phyloP scores from a whole-genome alignment of 2,797 vertebrate species.

The Gymnodraco acuticeps region DNA sequence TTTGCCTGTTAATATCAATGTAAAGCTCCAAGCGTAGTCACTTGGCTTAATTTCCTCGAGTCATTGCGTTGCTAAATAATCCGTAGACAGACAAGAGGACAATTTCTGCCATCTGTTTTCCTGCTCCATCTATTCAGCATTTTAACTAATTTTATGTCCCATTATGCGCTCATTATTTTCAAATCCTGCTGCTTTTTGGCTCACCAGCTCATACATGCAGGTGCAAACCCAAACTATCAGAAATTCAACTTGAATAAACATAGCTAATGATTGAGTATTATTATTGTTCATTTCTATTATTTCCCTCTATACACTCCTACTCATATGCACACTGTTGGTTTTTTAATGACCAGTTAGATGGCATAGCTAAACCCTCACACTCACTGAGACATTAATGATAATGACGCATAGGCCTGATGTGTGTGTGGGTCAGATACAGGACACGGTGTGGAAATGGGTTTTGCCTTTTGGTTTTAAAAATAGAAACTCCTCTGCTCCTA shows the following conservation, averaged over 20 bases:
- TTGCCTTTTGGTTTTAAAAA: conserved; percentile 57
- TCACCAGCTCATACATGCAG: conserved; percentile 26
- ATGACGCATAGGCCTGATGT: conserved; percentile 8
- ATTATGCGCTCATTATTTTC: conserved; percentile 60
- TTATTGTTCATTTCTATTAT: neutral
- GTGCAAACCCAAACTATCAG: conserved; percentile 29
- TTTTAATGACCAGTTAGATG: conserved; percentile 45
- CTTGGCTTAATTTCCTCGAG: neutral
- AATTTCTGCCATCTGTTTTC: conserved; percentile 20
- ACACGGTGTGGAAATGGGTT: conserved; percentile 36
- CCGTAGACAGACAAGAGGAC: neutral
- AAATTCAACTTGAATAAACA: conserved; percentile 34
- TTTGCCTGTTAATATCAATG: neutral
- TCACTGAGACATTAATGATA: conserved; percentile 34
- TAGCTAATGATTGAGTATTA: conserved; percentile 24
- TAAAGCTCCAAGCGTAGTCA: neutral
- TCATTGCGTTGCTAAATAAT: conserved; percentile 9
- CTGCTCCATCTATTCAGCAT: conserved; percentile 12
- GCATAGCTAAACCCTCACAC: conserved; percentile 11
- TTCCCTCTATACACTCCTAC: neutral
- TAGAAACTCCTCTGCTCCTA: conserved; percentile 55
- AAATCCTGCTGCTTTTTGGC: conserved; percentile 38
- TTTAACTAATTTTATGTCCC: conserved; percentile 37
- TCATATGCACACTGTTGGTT: neutral
- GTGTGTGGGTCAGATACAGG: conserved; percentile 41